phyloP scores from a whole-genome alignment of 2,888 invertebrate genomes.

The Halocaridina rubra region DNA sequence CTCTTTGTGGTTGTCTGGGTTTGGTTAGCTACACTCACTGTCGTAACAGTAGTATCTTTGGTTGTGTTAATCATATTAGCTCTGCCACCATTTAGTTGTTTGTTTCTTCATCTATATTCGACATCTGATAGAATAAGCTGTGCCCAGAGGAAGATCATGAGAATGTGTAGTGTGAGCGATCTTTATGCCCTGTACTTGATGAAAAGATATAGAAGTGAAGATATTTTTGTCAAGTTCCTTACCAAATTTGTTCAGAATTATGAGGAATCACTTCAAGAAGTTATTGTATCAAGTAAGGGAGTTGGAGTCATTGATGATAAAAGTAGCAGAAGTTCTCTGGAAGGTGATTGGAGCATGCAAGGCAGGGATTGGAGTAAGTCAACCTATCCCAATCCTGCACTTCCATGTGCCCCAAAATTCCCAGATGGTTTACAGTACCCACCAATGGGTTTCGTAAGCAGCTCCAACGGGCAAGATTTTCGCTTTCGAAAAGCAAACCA shows the following conservation, averaged over 20 bases:
- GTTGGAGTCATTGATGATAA: too few species aligned
- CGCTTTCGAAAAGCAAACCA: too few species aligned
- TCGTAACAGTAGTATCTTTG: neutral
- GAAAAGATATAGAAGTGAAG: conserved; percentile 32
- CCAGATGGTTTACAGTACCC: too few species aligned
- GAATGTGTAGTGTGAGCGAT: neutral
- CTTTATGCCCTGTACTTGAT: conserved; percentile 26
- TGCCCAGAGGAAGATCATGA: neutral
- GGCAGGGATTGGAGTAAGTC: too few species aligned
- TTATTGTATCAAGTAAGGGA: neutral
- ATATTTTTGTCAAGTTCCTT: conserved; percentile 21
- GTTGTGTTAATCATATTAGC: neutral
- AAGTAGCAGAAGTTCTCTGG: too few species aligned
- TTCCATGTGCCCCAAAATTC: too few species aligned
- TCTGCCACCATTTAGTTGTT: conserved; percentile 21
- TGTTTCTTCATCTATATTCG: conserved; percentile 7
- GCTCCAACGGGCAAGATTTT: too few species aligned
- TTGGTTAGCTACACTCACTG: conserved; percentile 18
- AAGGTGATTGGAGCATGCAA: too few species aligned
- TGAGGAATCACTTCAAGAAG: neutral
- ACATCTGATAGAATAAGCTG: neutral
- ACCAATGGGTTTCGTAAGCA: too few species aligned
- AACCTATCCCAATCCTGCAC: too few species aligned
- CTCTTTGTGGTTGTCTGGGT: conserved; percentile 31
- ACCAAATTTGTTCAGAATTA: neutral